Evolutionary conservation across 1,140 invertebrate genomes (phyloP).

Genomic region (Drosophila athabasca): DNA sequence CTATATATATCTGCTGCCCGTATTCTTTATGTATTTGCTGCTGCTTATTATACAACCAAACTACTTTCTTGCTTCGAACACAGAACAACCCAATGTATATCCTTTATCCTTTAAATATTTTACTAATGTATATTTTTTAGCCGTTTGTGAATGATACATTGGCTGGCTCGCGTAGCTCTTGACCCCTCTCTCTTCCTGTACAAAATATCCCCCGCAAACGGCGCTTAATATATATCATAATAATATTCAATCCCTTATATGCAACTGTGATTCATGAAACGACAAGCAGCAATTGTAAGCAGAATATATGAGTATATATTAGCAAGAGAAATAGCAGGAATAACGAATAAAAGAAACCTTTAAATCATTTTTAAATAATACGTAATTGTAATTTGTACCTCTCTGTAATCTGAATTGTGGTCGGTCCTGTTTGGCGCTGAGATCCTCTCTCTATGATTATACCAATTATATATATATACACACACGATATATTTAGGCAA

Average conservation of each 20-base stretch:
- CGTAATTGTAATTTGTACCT: background rate
- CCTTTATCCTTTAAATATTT: conserved; percentile 5
- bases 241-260: conserved; percentile 44
- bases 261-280: conserved; percentile 70
- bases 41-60: too few species aligned
- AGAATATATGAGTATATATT: conserved; percentile 6
- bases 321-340: conserved; percentile 13
- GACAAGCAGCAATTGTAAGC: conserved; percentile 64
- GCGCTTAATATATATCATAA: conserved; percentile 39
- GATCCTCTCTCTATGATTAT: conserved; percentile 47
- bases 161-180: conserved; percentile 61
- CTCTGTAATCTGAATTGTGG: conserved; percentile 17
- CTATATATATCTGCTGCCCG: background rate
- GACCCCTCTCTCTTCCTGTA: conserved; percentile 13
- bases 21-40: too few species aligned
- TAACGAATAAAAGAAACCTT: conserved; percentile 33
- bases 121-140: conserved; percentile 64
- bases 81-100: conserved; percentile 12
- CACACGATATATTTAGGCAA: conserved; percentile 60
- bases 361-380: conserved; percentile 39
- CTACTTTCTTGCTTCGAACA: background rate
- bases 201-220: conserved; percentile 42
- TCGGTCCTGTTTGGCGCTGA: conserved; percentile 38
- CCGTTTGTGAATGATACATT: conserved; percentile 62
- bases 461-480: conserved; percentile 53